These are phyloP conservation scores for Nasonia longicornis DNA, from an alignment of 1,140 invertebrate species.

Conservation along the genomic window DNA sequence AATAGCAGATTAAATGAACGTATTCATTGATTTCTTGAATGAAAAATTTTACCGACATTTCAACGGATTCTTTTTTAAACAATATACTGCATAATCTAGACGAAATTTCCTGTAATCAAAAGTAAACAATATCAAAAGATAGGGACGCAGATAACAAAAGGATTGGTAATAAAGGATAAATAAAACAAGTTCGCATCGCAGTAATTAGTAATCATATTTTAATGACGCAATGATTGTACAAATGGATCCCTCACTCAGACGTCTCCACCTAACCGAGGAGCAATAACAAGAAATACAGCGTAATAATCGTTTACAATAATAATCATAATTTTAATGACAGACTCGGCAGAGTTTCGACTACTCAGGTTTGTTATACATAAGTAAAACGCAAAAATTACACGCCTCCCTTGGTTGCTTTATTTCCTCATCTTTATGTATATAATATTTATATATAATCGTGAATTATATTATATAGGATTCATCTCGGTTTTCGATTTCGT, in stretches of 20 bases:
- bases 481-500: conserved; percentile 34
- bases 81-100: too few relatives aligned
- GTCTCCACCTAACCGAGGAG: conserved; percentile 66
- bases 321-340: conserved; percentile 58
- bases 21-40: too few relatives aligned
- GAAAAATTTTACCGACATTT: too few relatives aligned
- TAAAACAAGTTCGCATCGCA: conserved; percentile 43
- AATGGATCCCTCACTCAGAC: conserved; percentile 68
- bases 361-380: conserved; percentile 43
- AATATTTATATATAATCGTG: conserved; percentile 48
- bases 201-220: conserved; percentile 68
- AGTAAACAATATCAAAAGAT: too few relatives aligned
- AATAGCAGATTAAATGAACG: too few relatives aligned
- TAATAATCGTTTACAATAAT: conserved; percentile 60
- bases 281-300: conserved; percentile 67
- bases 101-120: too few relatives aligned
- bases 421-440: conserved; percentile 42
- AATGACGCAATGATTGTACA: conserved; percentile 71
- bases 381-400: conserved; percentile 40
- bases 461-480: conserved; percentile 50
- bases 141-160: background rate
- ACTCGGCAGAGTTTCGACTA: conserved; percentile 46
- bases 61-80: too few relatives aligned
- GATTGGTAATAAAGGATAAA: conserved; percentile 12
- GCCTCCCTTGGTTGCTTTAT: conserved; percentile 1